Evolutionary conservation across 2,888 invertebrate genomes (phyloP), one percentile per base, ranked within the genome.

Genomic region (Andrena fulva): DNA sequence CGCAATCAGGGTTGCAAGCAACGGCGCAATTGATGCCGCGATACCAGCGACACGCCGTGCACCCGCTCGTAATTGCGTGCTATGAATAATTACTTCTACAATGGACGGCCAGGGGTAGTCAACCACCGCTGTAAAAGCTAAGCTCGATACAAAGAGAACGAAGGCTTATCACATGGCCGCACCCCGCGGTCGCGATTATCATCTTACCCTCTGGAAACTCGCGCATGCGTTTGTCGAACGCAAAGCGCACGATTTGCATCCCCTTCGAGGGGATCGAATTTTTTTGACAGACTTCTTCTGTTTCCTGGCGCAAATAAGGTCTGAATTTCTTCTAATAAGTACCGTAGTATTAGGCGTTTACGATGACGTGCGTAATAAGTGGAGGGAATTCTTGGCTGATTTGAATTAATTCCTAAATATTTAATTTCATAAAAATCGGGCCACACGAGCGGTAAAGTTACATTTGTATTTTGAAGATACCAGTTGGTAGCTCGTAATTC

Each of bases 41-140:
- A 90, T 89, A 92, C 85, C 84, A 83, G 75, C 89, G 90, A 90
- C 88, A 91, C 77, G 80, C 79, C 80, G 85, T 80, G 75, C 85
- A 84, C 91, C 82, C 76, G 74, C 67, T 89, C 87, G 90, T 93
- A 93, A 93, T 93, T 92, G 92, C 92, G 90, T 92, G 93, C 91
- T 90, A 91, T 91, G 91, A 91, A 92, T 93, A 93, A 93, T 93
- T 92, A 92, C 91, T 88, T 77, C 68, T 84, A 68, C 50, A 81
- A 82, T 82, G 71, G 60, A 68, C 69, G 81, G 62, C 70, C 81
- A 74, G 82, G 80, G 87, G 86, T 86, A 79, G 82, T 62, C 86
- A 80, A 88, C 87, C 73, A 75, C 71, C 72, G 29, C 42, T 52
- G 48, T 62, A 62, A n/a, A 62, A 62, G 60, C 27, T 33, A 56